These are phyloP conservation scores for Macrostomum lignano DNA, from an alignment of 1,140 invertebrate genomes.

Conservation along the genomic window DNA sequence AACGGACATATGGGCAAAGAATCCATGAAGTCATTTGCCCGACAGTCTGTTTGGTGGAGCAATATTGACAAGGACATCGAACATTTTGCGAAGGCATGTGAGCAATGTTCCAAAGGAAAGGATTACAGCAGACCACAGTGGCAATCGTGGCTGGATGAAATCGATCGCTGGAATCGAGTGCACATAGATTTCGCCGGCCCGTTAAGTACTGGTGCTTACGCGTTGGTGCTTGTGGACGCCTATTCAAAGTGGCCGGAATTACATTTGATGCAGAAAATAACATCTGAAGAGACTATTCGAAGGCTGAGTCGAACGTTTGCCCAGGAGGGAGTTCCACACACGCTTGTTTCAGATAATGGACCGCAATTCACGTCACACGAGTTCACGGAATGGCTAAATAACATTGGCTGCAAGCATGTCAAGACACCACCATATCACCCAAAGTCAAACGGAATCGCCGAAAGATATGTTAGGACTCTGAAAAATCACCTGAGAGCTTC, in stretches of 20 bases:
- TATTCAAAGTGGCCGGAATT: conserved; percentile 31
- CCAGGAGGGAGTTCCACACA: too few species aligned
- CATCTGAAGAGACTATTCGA: too few species aligned
- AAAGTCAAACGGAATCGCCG: too few species aligned
- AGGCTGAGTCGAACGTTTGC: too few species aligned
- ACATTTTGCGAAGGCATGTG: conserved; percentile 19
- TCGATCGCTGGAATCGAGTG: conserved; percentile 20
- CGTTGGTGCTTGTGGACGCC: conserved; percentile 24
- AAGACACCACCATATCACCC: too few species aligned
- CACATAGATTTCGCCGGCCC: conserved; percentile 29
- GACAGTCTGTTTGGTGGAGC: conserved; percentile 30
- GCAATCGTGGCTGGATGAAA: conserved; percentile 14
- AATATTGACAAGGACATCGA: conserved; percentile 25
- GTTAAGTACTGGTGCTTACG: conserved; percentile 15
- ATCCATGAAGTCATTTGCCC: conserved; percentile 29
- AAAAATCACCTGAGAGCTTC: too few species aligned
- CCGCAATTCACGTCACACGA: too few species aligned
- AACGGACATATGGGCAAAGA: conserved; percentile 26
- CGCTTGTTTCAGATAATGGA: too few species aligned
- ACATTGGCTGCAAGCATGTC: too few species aligned
- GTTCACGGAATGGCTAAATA: too few species aligned
- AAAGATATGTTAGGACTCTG: too few species aligned
- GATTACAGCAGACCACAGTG: conserved; percentile 7
- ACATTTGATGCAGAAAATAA: conserved; percentile 7
- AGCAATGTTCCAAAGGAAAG: conserved; percentile 13